Conservation (phyloP, 2,797 vertebrate genomes). For the Hipposideros larvatus region DNA sequence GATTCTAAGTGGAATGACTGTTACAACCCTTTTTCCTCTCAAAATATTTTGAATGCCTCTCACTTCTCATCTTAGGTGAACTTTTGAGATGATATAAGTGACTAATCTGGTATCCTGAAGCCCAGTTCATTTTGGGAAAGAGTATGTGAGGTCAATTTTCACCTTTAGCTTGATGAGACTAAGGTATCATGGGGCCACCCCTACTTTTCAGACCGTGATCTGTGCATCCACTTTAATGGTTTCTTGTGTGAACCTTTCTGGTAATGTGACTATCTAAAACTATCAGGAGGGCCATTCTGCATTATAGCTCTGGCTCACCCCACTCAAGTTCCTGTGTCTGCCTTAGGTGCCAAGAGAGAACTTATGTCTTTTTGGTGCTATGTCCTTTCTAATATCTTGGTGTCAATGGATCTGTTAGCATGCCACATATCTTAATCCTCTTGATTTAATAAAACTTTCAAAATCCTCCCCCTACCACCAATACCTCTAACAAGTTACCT, state of each 20-base stretch:
- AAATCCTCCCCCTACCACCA: background rate
- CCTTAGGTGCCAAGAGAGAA: background rate
- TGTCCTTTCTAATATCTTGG: background rate
- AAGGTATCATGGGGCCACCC: background rate
- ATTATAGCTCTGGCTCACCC: background rate
- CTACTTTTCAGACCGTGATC: background rate
- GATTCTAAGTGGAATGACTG: background rate
- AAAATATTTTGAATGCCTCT: background rate
- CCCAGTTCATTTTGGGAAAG: background rate
- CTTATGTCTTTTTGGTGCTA: background rate
- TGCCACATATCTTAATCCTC: background rate
- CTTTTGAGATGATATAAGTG: background rate
- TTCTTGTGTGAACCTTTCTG: background rate
- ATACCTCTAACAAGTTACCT: background rate
- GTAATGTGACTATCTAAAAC: background rate
- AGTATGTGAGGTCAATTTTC: background rate
- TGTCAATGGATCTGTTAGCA: background rate
- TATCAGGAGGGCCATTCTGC: background rate
- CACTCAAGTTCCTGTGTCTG: background rate
- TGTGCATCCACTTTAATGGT: background rate
- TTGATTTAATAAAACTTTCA: background rate
- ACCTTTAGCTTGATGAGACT: background rate
- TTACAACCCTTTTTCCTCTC: background rate
- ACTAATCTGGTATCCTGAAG: background rate
- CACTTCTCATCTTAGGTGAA: background rate